Evolutionary conservation across 2,888 invertebrate species (phyloP).

Genomic region (Siphonodentalium dalli): DNA sequence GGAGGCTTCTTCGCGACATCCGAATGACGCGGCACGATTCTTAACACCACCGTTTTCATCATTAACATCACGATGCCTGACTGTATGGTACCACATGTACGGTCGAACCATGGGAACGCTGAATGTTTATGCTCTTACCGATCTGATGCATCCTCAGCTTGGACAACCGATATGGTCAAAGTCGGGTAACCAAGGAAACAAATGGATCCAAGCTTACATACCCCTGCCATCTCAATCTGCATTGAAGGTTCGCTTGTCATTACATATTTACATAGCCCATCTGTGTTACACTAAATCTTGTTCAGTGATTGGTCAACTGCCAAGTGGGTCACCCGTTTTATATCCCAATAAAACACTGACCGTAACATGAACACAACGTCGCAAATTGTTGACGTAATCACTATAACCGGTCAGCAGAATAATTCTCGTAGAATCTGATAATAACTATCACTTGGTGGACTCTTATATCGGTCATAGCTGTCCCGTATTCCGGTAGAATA

Average conservation of each 20-base stretch:
- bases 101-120: slow-evolving; percentile 54
- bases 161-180: slow-evolving; percentile 40
- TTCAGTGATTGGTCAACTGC: no score
- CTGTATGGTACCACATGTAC: slow-evolving; percentile 61
- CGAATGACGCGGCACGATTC: slow-evolving; percentile 70
- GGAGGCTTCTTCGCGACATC: slow-evolving; percentile 67
- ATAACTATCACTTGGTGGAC: no score
- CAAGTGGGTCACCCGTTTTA: no score
- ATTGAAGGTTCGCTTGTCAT: slow-evolving; percentile 33
- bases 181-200: slow-evolving; percentile 47
- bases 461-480: no score
- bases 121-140: slow-evolving; percentile 35
- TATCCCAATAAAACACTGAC: no score
- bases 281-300: no score
- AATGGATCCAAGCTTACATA: slow-evolving; percentile 48
- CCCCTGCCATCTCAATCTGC: slow-evolving; percentile 31
- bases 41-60: slow-evolving; percentile 19
- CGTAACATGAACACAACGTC: no score
- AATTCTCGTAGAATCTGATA: no score
- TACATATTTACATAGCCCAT: no score
- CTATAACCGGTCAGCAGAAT: no score
- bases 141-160: slow-evolving; percentile 27
- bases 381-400: no score
- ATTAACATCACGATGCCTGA: slow-evolving; percentile 41
- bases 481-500: no score